Percentiles rank a stretch among this genome's conserved stretches.
phyloP scores from a whole-genome alignment of 2,888 invertebrate genomes.

The Diabrotica balteata region DNA sequence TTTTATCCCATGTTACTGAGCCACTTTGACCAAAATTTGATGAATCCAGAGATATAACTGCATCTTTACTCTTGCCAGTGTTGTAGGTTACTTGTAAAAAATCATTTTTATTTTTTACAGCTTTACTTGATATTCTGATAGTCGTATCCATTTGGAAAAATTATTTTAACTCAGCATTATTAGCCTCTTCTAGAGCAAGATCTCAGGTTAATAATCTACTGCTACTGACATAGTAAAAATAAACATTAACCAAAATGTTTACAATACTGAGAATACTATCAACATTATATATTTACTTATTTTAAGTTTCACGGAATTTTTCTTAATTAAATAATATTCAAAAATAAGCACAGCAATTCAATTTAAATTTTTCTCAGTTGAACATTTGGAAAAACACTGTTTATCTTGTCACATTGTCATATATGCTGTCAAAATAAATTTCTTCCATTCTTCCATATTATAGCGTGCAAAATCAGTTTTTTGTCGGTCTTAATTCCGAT shows the following conservation, averaged over 20 bases:
- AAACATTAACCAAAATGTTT: not conserved
- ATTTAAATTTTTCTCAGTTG: not conserved
- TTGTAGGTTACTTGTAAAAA: constrained; percentile 32
- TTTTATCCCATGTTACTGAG: constrained; percentile 37
- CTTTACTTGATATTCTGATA: constrained; percentile 40
- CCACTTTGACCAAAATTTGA: constrained; percentile 32
- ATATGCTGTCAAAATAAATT: not conserved
- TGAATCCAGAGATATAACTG: constrained; percentile 33
- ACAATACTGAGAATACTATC: too few species aligned
- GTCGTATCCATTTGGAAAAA: constrained; percentile 37
- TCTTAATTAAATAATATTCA: not conserved
- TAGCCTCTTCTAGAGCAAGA: not conserved
- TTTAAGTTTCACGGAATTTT: not conserved
- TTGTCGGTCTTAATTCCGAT: too few species aligned
- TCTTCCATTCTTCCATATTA: too few species aligned
- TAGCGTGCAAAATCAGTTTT: too few species aligned
- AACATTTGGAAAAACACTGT: constrained; percentile 1
- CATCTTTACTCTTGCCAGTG: constrained; percentile 25
- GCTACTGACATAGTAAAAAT: constrained; percentile 7
- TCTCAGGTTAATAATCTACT: constrained; percentile 10
- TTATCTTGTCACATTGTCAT: constrained; percentile 5
- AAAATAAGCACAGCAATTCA: not conserved
- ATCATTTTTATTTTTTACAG: constrained; percentile 26
- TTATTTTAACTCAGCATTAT: constrained; percentile 6
- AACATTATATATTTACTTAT: too few species aligned